A percentile compares a stretch with the other conserved stretches of the same genome.
Conservation (phyloP, 2,113 vertebrate genomes). For the Indicator indicator region DNA sequence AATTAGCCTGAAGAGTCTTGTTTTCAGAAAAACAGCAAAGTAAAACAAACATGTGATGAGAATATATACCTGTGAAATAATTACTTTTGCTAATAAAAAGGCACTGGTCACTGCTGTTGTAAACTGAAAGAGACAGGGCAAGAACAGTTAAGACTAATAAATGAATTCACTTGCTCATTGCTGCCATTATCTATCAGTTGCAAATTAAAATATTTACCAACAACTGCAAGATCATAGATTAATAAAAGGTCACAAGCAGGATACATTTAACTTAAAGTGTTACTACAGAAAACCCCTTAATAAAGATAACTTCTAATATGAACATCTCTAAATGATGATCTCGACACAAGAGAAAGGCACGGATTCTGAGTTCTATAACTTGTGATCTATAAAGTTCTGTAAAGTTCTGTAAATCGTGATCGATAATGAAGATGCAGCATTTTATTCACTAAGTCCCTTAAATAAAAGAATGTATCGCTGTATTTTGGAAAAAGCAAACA, state of each 20-base stretch:
- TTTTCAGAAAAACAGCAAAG: neutral
- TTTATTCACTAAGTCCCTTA: neutral
- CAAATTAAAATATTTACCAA: conserved; percentile 15
- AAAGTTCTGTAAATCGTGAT: no score
- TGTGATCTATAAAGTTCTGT: no score
- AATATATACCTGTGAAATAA: conserved; percentile 91
- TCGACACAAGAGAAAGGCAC: neutral
- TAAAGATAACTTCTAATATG: neutral
- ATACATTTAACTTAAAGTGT: neutral
- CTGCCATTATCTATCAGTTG: neutral
- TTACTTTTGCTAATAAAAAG: conserved; percentile 94
- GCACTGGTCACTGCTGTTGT: conserved; percentile 91
- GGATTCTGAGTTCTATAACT: neutral
- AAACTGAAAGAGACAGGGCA: conserved; percentile 83
- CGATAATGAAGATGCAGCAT: neutral
- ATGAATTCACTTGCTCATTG: neutral
- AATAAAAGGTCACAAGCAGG: neutral
- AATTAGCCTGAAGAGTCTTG: neutral
- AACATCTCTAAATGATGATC: neutral
- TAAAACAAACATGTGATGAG: neutral
- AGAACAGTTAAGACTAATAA: conserved; percentile 22
- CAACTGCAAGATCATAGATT: neutral
- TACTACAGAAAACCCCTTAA: neutral
- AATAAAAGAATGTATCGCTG: neutral
- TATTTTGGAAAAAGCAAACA: neutral